Base-by-base conservation (phyloP, 2,113 vertebrate genomes). In the Menura novaehollandiae region DNA sequence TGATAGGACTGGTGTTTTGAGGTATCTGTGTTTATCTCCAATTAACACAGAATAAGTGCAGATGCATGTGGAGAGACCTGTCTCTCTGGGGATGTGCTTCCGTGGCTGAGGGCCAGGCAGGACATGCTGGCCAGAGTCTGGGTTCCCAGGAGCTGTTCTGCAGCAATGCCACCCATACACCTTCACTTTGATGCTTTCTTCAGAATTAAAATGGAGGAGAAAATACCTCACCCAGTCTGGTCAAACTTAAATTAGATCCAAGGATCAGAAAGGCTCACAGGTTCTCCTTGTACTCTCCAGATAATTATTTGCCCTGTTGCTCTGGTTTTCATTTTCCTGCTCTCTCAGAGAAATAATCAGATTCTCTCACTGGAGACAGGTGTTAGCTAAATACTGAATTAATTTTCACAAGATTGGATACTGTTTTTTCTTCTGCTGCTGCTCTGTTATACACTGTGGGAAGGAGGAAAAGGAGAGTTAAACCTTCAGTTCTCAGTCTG, bases 161-260 rank as follows among this genome's bases (percentile, higher is more conserved):
- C 26, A 51, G 10, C 27, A 66, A 37, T 4, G 1, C 1, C 41
- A 77, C 15, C 23, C 46, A 24, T 6, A 10, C 1, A 1, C 4
- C 8, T 44, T 55, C 10, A 22, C 5, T 53, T 81, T n/a, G 30
- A 49, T 47, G 3, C 30, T 76, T 81, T 87, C 19, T 78, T 46
- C 15, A 81, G 22, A 62, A 44, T 41, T 69, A 84, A 77, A 80
- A 37, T 30, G n/a, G 58, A 73, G 33, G 16, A 71, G 32, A 71
- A 85, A 89, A 55, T 15, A 63, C 4, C 4, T 67, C 8, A 41
- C 13, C 81, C 18, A 39, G 11, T 35, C 23, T 64, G 14, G 9
- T 59, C 18, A 71, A 81, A 91, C 19, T 72, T 47, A 56, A 53
- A n/a, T 44, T 53, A 47, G 68, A 56, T 58, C 28, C 33, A 67